These are phyloP conservation scores for Astropecten irregularis DNA, from an alignment of 53 echinoderm and acorn worm genomes.

Conservation along the genomic window DNA sequence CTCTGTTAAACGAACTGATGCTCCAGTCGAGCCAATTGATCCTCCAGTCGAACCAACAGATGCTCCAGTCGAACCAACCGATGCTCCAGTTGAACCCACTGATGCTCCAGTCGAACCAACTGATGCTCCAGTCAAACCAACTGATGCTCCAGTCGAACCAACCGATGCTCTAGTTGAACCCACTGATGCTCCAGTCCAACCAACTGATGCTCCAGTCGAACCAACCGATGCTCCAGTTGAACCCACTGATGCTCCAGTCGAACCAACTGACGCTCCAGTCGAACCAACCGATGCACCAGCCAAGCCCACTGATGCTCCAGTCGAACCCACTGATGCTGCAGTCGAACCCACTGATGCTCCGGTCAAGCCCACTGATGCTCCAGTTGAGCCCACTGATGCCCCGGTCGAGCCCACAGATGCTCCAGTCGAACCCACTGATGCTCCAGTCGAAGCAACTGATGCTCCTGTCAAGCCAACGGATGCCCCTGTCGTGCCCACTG, in stretches of 20 bases:
- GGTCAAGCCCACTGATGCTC: not conserved
- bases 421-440: not conserved
- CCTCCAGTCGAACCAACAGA: not conserved
- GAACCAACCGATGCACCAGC: constrained; percentile 2
- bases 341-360: not conserved
- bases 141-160: not conserved
- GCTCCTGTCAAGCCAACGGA: not conserved
- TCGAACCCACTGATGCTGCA: not conserved
- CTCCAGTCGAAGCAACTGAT: constrained; percentile 1
- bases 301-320: not conserved
- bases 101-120: constrained; percentile 12
- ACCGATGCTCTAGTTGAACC: not conserved
- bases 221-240: not conserved
- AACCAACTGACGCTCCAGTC: not conserved
- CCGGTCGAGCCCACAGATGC: not conserved
- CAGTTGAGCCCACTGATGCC: not conserved
- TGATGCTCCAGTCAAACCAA: not conserved
- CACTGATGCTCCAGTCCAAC: not conserved
- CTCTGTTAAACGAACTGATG: not conserved
- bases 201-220: not conserved
- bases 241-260: constrained; percentile 1
- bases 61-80: constrained; percentile 7
- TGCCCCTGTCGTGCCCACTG: not conserved
- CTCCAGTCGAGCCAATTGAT: not conserved
- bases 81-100: not conserved